A percentile compares a stretch with the other conserved stretches of the same genome.
Conservation (phyloP, 2,797 vertebrate genomes). For the Discoglossus pictus region DNA sequence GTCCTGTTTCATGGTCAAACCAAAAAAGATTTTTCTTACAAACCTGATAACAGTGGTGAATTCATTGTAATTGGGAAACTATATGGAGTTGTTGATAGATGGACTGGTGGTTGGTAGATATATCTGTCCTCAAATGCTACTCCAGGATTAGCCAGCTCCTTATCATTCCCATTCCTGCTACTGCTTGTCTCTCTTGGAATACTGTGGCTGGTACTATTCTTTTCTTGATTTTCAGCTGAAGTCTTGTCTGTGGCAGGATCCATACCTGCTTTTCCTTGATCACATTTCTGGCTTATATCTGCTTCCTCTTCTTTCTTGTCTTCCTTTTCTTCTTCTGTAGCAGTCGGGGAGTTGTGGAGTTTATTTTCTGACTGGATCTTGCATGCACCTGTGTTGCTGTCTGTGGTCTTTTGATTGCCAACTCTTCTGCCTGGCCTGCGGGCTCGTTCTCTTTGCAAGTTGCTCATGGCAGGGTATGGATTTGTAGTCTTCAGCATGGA, state of each 20-base stretch:
- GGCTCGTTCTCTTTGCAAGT: slow-evolving; percentile 82
- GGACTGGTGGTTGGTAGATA: slow-evolving; percentile 70
- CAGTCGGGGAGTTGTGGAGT: slow-evolving; percentile 64
- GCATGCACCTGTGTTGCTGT: slow-evolving; percentile 62
- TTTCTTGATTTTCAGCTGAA: slow-evolving; percentile 75
- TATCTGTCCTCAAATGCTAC: slow-evolving; percentile 81
- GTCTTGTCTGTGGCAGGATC: slow-evolving; percentile 71
- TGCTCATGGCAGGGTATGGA: slow-evolving; percentile 80
- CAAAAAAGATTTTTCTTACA: slow-evolving; percentile 41
- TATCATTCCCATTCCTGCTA: slow-evolving; percentile 68
- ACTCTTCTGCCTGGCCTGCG: slow-evolving; percentile 77
- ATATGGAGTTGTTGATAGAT: slow-evolving; percentile 75
- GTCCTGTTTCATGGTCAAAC: too few relatives aligned
- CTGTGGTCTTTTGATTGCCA: slow-evolving; percentile 74
- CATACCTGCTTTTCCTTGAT: slow-evolving; percentile 71
- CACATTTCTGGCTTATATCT: slow-evolving; percentile 68
- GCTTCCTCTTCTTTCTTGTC: slow-evolving; percentile 75
- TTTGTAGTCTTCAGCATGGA: slow-evolving; percentile 78
- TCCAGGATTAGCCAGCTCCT: slow-evolving; percentile 73
- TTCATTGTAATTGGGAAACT: slow-evolving; percentile 76
- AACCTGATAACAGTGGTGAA: slow-evolving; percentile 71
- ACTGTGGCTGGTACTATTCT: slow-evolving; percentile 68
- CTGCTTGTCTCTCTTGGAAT: slow-evolving; percentile 68
- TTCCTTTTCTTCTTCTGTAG: slow-evolving; percentile 81
- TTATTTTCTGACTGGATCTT: slow-evolving; percentile 82